These are phyloP conservation scores for Thymelicus lineola DNA, from an alignment of 2,888 invertebrate genomes.

Conservation along the genomic window DNA sequence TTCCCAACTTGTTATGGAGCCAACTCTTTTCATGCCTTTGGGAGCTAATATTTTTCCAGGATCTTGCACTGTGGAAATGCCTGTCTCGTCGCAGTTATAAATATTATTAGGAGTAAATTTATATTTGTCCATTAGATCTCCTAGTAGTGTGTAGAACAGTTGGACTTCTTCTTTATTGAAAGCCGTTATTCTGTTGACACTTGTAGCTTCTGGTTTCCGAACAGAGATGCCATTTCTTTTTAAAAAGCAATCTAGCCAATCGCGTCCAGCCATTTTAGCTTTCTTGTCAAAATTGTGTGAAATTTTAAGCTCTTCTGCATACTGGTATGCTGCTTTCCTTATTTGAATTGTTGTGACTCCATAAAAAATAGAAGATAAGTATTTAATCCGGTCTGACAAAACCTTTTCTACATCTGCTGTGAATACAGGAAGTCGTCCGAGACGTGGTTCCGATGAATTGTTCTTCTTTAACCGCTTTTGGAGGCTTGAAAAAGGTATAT, in stretches of 20 bases:
- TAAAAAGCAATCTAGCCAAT: conserved; percentile 47
- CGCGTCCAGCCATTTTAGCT: conserved; percentile 48
- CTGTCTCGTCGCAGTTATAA: conserved; percentile 69
- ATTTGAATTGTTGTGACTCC: conserved; percentile 43
- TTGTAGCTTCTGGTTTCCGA: conserved; percentile 28
- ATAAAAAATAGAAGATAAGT: conserved; percentile 41
- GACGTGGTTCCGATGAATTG: conserved; percentile 45
- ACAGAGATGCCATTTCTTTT: conserved; percentile 40
- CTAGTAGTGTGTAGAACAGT: not conserved
- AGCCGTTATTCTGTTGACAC: not conserved
- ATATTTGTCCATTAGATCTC: not conserved
- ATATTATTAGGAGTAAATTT: conserved; percentile 46
- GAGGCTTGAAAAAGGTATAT: conserved; percentile 43
- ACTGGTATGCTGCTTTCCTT: conserved; percentile 42
- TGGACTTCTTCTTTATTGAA: not conserved
- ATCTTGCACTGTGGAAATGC: conserved; percentile 61
- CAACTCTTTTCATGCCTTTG: conserved; percentile 64
- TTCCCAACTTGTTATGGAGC: conserved; percentile 64
- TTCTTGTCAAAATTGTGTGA: conserved; percentile 44
- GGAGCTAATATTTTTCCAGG: conserved; percentile 60
- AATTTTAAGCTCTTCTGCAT: conserved; percentile 44
- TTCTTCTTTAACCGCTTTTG: conserved; percentile 45
- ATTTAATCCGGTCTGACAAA: conserved; percentile 43
- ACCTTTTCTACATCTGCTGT: conserved; percentile 44
- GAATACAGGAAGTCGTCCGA: conserved; percentile 45